These are phyloP conservation scores for Digitonthophagus gazella DNA, from an alignment of 2,888 invertebrate species.

Conservation along the genomic window DNA sequence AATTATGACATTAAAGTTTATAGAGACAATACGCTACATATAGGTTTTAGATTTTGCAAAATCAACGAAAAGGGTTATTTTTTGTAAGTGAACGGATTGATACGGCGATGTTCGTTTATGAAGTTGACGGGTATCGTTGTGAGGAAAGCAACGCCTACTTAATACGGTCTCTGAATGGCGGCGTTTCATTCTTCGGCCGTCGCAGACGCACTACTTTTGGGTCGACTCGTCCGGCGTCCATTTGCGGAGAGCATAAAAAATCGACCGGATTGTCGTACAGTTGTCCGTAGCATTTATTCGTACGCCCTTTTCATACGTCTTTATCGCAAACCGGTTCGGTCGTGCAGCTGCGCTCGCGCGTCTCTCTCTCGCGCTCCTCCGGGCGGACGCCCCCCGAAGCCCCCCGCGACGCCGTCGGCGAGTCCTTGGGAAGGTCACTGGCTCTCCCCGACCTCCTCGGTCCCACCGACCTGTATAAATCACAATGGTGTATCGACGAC, in stretches of 20 bases:
- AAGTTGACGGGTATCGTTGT: background rate
- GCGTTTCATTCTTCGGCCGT: background rate
- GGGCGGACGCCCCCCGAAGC: slow-evolving; percentile 11
- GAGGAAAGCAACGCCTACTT: background rate
- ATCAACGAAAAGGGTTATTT: background rate
- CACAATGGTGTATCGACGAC: slow-evolving; percentile 44
- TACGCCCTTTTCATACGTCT: slow-evolving; percentile 29
- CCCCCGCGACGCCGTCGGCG: slow-evolving; percentile 31
- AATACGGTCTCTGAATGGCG: background rate
- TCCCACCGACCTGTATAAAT: slow-evolving; percentile 40
- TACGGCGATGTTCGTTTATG: background rate
- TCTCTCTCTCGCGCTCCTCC: slow-evolving; percentile 21
- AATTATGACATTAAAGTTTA: background rate
- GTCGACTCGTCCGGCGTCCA: background rate
- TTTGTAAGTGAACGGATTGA: background rate
- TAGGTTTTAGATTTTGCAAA: too few species aligned
- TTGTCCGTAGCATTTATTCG: slow-evolving; percentile 30
- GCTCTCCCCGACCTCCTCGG: slow-evolving; percentile 44
- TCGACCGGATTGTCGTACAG: slow-evolving; percentile 30
- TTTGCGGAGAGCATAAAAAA: slow-evolving; percentile 27
- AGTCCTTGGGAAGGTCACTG: slow-evolving; percentile 51
- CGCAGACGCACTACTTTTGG: background rate
- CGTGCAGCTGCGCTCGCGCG: slow-evolving; percentile 28
- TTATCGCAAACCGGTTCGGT: slow-evolving; percentile 33
- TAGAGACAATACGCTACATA: too few species aligned